Evolutionary conservation across 2,113 vertebrate genomes (phyloP), one percentile per base, ranked within the genome.

Genomic region (Leucosticte australis): DNA sequence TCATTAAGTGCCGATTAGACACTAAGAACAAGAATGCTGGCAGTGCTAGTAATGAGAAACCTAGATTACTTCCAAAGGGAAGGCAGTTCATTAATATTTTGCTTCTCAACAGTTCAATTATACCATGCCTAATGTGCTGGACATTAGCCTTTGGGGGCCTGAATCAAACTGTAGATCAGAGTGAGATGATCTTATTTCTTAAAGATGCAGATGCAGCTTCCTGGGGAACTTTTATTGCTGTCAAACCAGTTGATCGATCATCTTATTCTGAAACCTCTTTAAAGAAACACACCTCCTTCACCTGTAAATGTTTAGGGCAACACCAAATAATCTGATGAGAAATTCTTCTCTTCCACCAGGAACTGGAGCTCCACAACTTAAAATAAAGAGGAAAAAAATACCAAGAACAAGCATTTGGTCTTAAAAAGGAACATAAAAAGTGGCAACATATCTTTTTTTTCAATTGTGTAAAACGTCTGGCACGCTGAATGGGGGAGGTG

Each of bases 41-140:
- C 93, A 90, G 94, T 47, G 77, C 55, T 85, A 55, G 81, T 91
- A 97, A 87, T 95, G 94, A 94, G 76, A 78, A 97, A 83, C 86
- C 57, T 71, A 96, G 89, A 97, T 97, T 96, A 94, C 84, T 95
- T 97, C 96, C 92, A 97, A 96, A 97, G 92, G 95, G 96, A 97
- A 90, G 85, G 74, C 67, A 96, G 91, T 96, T 97, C 96, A 97
- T 98, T 98, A 98, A 95, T 95, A 96, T 96, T 97, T 97, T 97
- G 89, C 96, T 97, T 97, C 93, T 97, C 96, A 96, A 96, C 69
- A 96, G 92, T 97, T 97, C 96, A 97, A 93, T 98, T 98, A 97
- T 71, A 97, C 91, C 90, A 93, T 83, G 67, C 44, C 83, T 97
- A 94, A 97, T 89, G 75, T 92, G 78, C 57, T 83, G 85, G 94